Base-by-base conservation (phyloP, 2,797 vertebrate species). In the Numenius phaeopus region DNA sequence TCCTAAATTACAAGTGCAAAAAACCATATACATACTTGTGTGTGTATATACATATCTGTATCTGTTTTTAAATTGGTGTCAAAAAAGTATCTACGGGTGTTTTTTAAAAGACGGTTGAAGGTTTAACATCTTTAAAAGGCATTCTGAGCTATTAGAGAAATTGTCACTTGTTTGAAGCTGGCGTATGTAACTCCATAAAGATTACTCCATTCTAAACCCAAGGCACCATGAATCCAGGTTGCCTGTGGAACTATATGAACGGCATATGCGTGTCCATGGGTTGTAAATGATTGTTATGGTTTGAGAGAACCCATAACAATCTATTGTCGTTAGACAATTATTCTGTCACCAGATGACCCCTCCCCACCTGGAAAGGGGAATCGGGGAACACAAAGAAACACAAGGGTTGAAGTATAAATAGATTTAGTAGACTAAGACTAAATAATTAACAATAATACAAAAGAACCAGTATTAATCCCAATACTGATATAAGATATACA, bases 141-240 rank as follows among this genome's bases (percentile, higher is more conserved):
- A 8, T 64, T 71, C 58, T 55, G 54, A 59, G n/a, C 58, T 47
- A 1, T 14, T 9, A 7, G 32, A 32, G 32, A 30, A 55, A 29
- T 10, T 7, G 49, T 29, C 27, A 0, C 4, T 3, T 55, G 47
- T 73, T 57, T 59, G 69, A 54, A 23, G 34, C 14, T 19, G n/a
- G 11, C 2, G 6, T 21, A 34, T 0, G 0, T 32, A 9, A 32
- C 64, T 54, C 32, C 9, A 1, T 46, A 5, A 54, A 19, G 44
- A 46, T 16, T 19, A 15, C 39, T 73, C 13, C 34, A 4, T 21
- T 52, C n/a, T 30, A 75, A 80, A 37, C 19, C 27, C 8, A 1
- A 7, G n/a, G 34, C 2, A 4, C 34, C 0, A 0, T 20, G 57
- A 9, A 19, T 19, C 22, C 1, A 0, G 52, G 23, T 34, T 76